Conservation (phyloP, 1,140 invertebrate species). For the Brachionus paranguensis region DNA sequence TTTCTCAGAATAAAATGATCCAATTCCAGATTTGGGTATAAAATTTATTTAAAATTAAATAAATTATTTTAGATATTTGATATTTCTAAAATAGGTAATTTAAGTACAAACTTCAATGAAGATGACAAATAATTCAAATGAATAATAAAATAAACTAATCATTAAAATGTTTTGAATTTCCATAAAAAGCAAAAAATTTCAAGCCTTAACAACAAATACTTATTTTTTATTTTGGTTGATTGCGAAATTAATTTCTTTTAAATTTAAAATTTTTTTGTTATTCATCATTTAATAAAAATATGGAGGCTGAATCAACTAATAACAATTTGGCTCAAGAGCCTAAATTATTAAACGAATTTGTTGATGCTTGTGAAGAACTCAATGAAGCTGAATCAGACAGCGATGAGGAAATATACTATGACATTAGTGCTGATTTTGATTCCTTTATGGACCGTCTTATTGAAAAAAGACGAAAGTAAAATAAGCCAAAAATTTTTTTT, state of each 20-base stretch:
- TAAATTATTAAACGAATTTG: neutral
- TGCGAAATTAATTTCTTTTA: neutral
- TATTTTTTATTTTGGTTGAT: neutral
- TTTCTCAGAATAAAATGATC: too few relatives aligned
- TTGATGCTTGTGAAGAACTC: neutral
- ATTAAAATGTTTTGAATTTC: neutral
- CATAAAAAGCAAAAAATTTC: neutral
- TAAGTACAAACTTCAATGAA: too few relatives aligned
- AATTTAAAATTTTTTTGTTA: neutral
- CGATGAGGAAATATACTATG: slow-evolving; percentile 2
- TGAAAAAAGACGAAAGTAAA: slow-evolving; percentile 24
- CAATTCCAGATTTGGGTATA: too few relatives aligned
- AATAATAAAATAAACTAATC: neutral
- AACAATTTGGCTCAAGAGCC: neutral
- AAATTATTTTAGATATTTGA: too few relatives aligned
- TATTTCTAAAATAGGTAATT: too few relatives aligned
- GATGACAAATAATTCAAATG: neutral
- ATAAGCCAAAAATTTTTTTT: neutral
- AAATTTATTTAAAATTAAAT: too few relatives aligned
- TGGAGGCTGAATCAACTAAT: neutral
- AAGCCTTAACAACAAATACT: neutral
- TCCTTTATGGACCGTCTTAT: neutral
- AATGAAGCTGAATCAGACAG: neutral
- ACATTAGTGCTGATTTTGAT: neutral
- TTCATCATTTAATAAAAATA: neutral